These are phyloP conservation scores for Odontocerum albicorne DNA, from an alignment of 2,888 invertebrate genomes.

Conservation along the genomic window DNA sequence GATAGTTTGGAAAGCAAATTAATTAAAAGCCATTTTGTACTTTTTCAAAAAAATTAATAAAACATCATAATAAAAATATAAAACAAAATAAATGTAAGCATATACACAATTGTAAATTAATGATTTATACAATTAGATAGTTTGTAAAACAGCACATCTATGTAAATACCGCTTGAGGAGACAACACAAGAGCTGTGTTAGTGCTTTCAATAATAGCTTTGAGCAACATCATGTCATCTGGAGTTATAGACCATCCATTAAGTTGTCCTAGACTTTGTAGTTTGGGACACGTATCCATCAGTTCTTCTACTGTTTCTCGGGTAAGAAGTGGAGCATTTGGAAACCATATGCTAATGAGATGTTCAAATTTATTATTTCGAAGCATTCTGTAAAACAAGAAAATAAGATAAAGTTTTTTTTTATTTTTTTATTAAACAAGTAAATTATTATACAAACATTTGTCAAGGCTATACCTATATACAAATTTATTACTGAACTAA, in stretches of 20 bases:
- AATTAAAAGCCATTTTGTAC: too few species aligned
- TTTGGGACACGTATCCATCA: conserved; percentile 69
- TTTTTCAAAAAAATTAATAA: too few species aligned
- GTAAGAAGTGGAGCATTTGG: conserved; percentile 67
- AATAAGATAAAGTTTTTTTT: too few species aligned
- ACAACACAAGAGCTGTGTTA: conserved; percentile 65
- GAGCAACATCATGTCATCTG: conserved; percentile 68
- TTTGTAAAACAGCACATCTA: conserved; percentile 2
- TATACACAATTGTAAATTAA: too few species aligned
- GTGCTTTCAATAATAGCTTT: conserved; percentile 65
- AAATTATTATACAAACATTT: too few species aligned
- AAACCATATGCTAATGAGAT: conserved; percentile 69
- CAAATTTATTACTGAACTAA: too few species aligned
- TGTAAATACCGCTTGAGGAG: conserved; percentile 58
- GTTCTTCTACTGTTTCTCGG: conserved; percentile 61
- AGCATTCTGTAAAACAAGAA: conserved; percentile 58
- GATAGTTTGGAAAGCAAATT: too few species aligned
- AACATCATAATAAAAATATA: too few species aligned
- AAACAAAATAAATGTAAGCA: too few species aligned
- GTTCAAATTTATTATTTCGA: conserved; percentile 63
- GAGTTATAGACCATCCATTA: conserved; percentile 67
- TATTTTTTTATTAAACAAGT: too few species aligned
- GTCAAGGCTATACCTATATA: too few species aligned
- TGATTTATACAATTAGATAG: too few species aligned
- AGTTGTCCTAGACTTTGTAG: conserved; percentile 66